Base-by-base conservation (phyloP, 2,797 vertebrate species). In the Microcaecilia unicolor region DNA sequence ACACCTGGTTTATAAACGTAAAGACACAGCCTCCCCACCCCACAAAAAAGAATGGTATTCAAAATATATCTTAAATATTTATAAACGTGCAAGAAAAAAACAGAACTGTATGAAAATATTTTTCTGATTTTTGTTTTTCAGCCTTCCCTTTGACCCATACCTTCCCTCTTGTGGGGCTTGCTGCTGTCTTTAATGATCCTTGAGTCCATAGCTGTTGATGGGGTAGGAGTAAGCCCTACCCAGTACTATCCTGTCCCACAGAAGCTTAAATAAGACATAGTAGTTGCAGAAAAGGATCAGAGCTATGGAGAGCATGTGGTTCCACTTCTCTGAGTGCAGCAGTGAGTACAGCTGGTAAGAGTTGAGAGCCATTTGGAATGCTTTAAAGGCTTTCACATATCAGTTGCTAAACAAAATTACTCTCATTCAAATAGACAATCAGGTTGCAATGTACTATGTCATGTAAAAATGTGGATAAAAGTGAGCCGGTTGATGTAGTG, bases 51-150 rank as follows among this genome's bases (percentile, higher is more conserved):
- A 91, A 91, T 83, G 84, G 88, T 97, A 96, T 95, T 99, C 91
- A 99, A 98, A 97, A 98, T 98, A 98, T 91, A 91, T 91, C 89
- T 99, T 99, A 99, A 99, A 99, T 99, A 98, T 85, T 90, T 96
- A 97, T 89, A 98, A 99, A 98, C 82, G 88, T 23, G 85, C 88
- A 89, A 91, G 92, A 93, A 95, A 92, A 95, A 96, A 98, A 97
- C 92, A 94, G 87, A 96, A 92, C 81, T 77, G 88, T 97, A 96
- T 80, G 90, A 97, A 97, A 99, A 96, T 86, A 90, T 76, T 70
- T 84, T 74, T 79, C 77, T 70, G 62, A 67, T 78, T 79, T 80
- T 78, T 70, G 70, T 62, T 72, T 76, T 74, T 80, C 58, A 58
- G 61, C 48, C 58, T 51, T 53, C 22, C 26, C 22, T 15, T 18